These are phyloP conservation scores for Scaptomyza reducta DNA, from an alignment of 2,888 invertebrate species.

Conservation along the genomic window DNA sequence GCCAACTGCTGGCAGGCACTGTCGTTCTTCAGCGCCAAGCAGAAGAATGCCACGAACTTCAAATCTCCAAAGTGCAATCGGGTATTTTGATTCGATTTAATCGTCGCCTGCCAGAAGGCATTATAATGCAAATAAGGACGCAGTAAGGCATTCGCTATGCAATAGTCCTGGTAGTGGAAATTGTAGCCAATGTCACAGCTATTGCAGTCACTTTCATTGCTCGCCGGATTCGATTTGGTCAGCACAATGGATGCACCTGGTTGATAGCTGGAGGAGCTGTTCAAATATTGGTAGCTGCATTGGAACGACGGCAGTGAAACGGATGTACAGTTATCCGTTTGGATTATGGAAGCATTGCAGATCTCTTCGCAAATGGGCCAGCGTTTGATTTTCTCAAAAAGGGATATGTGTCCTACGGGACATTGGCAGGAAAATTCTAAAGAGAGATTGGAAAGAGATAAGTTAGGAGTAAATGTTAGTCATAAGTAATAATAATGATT, in stretches of 20 bases:
- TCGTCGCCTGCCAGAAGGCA: slow-evolving; percentile 74
- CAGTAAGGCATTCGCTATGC: slow-evolving; percentile 78
- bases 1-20: slow-evolving; percentile 88
- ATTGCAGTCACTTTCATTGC: slow-evolving; percentile 62
- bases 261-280: slow-evolving; percentile 46
- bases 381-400: slow-evolving; percentile 76
- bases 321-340: slow-evolving; percentile 37
- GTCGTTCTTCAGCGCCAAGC: slow-evolving; percentile 83
- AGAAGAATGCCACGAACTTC: slow-evolving; percentile 83
- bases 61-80: slow-evolving; percentile 76
- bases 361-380: slow-evolving; percentile 75
- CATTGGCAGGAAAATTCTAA: slow-evolving; percentile 85
- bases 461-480: too few relatives aligned
- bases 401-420: slow-evolving; percentile 59
- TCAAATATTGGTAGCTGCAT: slow-evolving; percentile 78
- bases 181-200: slow-evolving; percentile 79
- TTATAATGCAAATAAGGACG: slow-evolving; percentile 80
- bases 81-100: slow-evolving; percentile 25
- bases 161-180: slow-evolving; percentile 79
- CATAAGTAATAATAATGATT: too few relatives aligned
- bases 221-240: slow-evolving; percentile 33
- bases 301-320: slow-evolving; percentile 11
- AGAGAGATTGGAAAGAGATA: too few relatives aligned
- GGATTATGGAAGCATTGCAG: slow-evolving; percentile 53
- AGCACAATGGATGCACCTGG: slow-evolving; percentile 54